phyloP scores from a whole-genome alignment of 1,140 invertebrate genomes.

The Bilobella aurantiaca region DNA sequence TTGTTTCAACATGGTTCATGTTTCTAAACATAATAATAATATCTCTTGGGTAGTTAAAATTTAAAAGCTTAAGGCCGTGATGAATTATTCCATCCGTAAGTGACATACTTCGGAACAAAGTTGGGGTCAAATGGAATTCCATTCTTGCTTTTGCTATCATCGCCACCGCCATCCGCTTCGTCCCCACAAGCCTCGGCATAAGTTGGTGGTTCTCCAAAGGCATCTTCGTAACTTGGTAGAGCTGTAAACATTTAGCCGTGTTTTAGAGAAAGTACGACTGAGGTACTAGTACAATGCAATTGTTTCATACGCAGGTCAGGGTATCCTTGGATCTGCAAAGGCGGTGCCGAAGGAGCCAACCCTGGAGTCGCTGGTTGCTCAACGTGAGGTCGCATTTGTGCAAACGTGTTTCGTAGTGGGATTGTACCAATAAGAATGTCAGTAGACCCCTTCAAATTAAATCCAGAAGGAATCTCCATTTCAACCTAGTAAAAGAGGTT shows the following conservation, averaged over 20 bases:
- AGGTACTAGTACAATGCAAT: not conserved
- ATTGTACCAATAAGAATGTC: slow-evolving; percentile 6
- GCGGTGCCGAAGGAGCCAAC: not conserved
- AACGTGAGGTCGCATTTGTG: not conserved
- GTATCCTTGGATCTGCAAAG: not conserved
- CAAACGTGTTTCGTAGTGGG: slow-evolving; percentile 5
- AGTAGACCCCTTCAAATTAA: not conserved
- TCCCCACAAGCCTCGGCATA: not conserved
- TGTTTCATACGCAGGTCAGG: not conserved
- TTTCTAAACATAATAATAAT: too few species aligned
- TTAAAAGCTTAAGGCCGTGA: too few species aligned
- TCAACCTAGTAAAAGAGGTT: not conserved
- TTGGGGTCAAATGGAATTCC: not conserved
- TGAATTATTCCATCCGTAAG: not conserved
- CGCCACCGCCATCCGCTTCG: not conserved
- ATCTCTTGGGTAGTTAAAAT: too few species aligned
- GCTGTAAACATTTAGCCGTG: not conserved
- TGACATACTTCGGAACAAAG: not conserved
- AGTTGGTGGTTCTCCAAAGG: not conserved
- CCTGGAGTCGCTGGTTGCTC: not conserved
- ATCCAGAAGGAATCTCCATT: not conserved
- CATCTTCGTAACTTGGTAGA: not conserved
- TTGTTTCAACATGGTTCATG: too few species aligned
- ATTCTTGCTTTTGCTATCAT: not conserved
- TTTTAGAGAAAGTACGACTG: not conserved